These are phyloP conservation scores for Biston stratarius DNA, from an alignment of 2,888 invertebrate genomes.

Conservation along the genomic window DNA sequence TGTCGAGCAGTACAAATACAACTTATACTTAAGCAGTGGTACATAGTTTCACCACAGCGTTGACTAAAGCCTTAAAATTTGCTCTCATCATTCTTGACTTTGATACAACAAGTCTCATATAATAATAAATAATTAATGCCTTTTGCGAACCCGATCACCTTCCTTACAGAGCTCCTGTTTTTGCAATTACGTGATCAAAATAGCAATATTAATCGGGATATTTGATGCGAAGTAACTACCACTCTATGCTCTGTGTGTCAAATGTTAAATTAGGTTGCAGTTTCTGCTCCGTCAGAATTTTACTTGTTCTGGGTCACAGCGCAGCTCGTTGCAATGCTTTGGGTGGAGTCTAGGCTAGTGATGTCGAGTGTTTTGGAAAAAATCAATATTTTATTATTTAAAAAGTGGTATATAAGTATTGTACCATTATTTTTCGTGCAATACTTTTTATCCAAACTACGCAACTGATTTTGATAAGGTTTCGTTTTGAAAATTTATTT, in stretches of 20 bases:
- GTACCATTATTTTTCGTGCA: not conserved
- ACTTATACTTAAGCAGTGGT: not conserved
- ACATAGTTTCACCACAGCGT: slow-evolving; percentile 6
- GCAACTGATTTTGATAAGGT: not conserved
- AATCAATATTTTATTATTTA: not conserved
- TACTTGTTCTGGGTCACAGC: slow-evolving; percentile 39
- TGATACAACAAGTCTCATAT: slow-evolving; percentile 5
- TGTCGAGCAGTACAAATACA: too few species aligned
- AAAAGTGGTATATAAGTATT: slow-evolving; percentile 9
- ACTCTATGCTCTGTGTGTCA: slow-evolving; percentile 1
- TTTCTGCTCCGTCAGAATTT: slow-evolving; percentile 17
- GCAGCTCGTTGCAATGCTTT: slow-evolving; percentile 26
- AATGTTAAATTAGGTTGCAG: slow-evolving; percentile 10
- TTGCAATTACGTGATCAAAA: slow-evolving; percentile 42
- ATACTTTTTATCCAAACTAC: not conserved
- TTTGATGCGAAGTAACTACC: not conserved
- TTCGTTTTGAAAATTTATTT: not conserved
- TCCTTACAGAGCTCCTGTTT: slow-evolving; percentile 29
- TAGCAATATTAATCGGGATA: slow-evolving; percentile 18
- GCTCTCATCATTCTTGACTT: slow-evolving; percentile 23
- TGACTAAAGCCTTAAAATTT: slow-evolving; percentile 12
- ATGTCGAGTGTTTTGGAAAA: slow-evolving; percentile 10
- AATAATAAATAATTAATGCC: slow-evolving; percentile 6
- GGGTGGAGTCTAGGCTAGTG: slow-evolving; percentile 28
- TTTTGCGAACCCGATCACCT: slow-evolving; percentile 30